These are phyloP conservation scores for Itoplectis maculator DNA, from an alignment of 2,888 invertebrate genomes.

Conservation along the genomic window DNA sequence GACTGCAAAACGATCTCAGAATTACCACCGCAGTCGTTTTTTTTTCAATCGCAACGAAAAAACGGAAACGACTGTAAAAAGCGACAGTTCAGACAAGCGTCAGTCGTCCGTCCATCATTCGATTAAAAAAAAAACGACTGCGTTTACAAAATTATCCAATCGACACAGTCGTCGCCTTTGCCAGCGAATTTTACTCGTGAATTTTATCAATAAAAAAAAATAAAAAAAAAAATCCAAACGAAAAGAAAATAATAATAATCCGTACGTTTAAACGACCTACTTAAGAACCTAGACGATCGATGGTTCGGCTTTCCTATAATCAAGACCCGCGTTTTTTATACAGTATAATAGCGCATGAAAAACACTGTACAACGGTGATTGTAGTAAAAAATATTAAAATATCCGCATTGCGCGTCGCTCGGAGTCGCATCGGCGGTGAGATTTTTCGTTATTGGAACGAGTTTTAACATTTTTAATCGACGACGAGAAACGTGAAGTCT, in stretches of 20 bases:
- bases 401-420: constrained; percentile 17
- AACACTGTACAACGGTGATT: constrained; percentile 55
- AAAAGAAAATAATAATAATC: too few relatives aligned
- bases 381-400: constrained; percentile 57
- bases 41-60: too few relatives aligned
- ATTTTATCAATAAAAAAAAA: too few relatives aligned
- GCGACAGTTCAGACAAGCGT: too few relatives aligned
- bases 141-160: too few relatives aligned
- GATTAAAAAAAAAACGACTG: too few relatives aligned
- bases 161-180: too few relatives aligned
- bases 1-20: neutral
- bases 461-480: neutral
- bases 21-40: too few relatives aligned
- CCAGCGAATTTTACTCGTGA: too few relatives aligned
- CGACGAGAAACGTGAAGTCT: neutral
- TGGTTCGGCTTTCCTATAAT: constrained; percentile 53
- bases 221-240: too few relatives aligned
- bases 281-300: constrained; percentile 60
- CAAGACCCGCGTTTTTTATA: constrained; percentile 36
- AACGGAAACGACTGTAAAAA: too few relatives aligned
- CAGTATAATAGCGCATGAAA: constrained; percentile 59
- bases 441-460: constrained; percentile 38
- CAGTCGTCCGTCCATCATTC: too few relatives aligned
- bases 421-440: constrained; percentile 4
- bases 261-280: constrained; percentile 39